Evolutionary conservation across 2,888 invertebrate species (phyloP), one percentile per base, ranked within the genome.

Genomic region (Tribolium freemani): DNA sequence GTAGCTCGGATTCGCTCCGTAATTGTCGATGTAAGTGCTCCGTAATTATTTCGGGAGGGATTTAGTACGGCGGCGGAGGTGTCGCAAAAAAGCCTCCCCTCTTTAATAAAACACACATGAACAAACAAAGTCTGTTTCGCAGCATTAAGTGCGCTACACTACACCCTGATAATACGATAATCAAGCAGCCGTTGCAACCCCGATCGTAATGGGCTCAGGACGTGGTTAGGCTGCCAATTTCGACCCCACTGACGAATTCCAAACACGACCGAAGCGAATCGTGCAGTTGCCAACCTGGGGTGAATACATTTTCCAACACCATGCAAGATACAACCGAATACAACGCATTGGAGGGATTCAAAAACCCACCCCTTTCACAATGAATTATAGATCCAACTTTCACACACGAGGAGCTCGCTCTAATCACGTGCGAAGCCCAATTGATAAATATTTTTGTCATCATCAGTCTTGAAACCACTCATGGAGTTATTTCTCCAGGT

Each of bases 91-190:
- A 21, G 45, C 50, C 72, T n/a, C 56, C 64, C 69, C 70, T 69
- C 61, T 60, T 73, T 69, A 68, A 74, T 75, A 77, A 77, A 76
- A 77, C 75, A 73, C 75, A 77, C 79, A 78, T 75, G 78, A 79
- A 78, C 81, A 80, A 82, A 82, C 81, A 81, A 67, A 81, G 80
- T 82, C 80, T 81, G 82, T 83, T 82, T 81, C 80, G 78, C 76
- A 71, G 76, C 79, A 83, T 83, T 82, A 83, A 83, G 82, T 82
- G 83, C 81, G 83, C 82, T 82, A 83, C 82, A 84, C 81, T 83
- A 84, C 82, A 83, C 83, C 80, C 80, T 77, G 84, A 84, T 85
- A 85, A 84, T 85, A 83, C 84, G 84, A 85, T 84, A 85, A 85
- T 85, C 84, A 84, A 84, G 83, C 83, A 80, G 80, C 79, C 81